These are phyloP conservation scores for Sebastes variabilis DNA, from an alignment of 2,797 vertebrate genomes.

Conservation along the genomic window DNA sequence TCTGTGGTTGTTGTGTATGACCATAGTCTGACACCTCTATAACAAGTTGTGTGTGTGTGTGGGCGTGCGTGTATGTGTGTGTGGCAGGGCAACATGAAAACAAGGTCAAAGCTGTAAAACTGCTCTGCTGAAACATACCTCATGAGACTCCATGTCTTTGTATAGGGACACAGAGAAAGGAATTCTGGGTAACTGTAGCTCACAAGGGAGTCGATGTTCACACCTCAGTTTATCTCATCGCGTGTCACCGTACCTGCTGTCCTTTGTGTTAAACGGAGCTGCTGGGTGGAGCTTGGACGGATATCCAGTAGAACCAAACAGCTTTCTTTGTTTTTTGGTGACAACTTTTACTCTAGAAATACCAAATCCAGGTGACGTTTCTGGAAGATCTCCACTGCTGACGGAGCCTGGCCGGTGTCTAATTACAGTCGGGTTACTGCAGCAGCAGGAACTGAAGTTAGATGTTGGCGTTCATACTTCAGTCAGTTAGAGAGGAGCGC, in stretches of 20 bases:
- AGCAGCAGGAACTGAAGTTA: neutral
- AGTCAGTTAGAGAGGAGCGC: neutral
- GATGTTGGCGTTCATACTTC: neutral
- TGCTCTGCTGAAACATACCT: constrained; percentile 6
- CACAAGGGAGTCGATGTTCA: neutral
- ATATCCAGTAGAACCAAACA: neutral
- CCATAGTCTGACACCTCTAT: constrained; percentile 59
- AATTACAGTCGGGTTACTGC: neutral
- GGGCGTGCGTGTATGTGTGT: neutral
- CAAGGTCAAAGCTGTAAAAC: constrained; percentile 59
- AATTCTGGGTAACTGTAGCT: constrained; percentile 37
- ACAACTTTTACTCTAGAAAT: neutral
- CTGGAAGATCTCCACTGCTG: neutral
- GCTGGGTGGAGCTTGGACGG: constrained; percentile 8
- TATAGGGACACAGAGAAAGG: neutral
- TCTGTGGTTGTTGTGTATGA: constrained; percentile 34
- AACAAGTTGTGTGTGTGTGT: constrained; percentile 21
- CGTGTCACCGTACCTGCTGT: neutral
- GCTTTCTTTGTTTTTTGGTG: neutral
- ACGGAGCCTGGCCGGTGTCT: neutral
- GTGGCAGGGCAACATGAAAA: constrained; percentile 37
- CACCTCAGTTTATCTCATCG: neutral
- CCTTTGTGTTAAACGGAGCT: constrained; percentile 1
- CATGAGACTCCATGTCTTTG: constrained; percentile 25
- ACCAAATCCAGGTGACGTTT: neutral